Evolutionary conservation across 64 coral and sea anemone genomes (phyloP), one percentile per base, ranked within the genome.

Genomic region (Pocillopora verrucosa): DNA sequence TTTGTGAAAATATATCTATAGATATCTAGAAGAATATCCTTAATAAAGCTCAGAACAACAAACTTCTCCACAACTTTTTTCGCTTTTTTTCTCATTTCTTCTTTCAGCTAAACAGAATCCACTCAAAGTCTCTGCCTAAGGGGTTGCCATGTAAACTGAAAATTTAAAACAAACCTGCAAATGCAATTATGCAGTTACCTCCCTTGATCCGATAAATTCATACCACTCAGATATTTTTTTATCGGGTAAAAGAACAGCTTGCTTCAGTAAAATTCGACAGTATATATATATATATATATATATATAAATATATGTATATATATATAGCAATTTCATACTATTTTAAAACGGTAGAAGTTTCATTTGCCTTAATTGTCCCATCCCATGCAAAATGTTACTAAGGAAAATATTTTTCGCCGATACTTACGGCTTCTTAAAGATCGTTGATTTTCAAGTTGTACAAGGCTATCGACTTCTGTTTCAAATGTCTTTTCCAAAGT

Each of bases 381-480:
- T 26, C 69, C 69, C 19, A 11, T 2, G 19, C 10, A 73, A 20
- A 25, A 73, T 20, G 10, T 25, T 20, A 26, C 30, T 73, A 11
- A 73, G 3, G 4, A 25, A 20, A 51, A 51, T 59, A 59, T 56
- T 59, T 59, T 79, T n/a, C 19, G 51, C 6, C 3, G 45, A 11
- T 72, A 85, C 82, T 85, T 85, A 85, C 82, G 45, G 20, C 82
- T 85, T 65, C 82, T 37, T 65, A 85, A 41, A 14, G 64, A 77
- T 56, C 75, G 67, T 26, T 65, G 82, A n/a, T 57, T 85, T 24
- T 85, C 82, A 37, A 85, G 65, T 30, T 85, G 62, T 0, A 85
- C 82, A 65, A 85, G 82, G n/a, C 82, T 85, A 36, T 85, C 19
- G 16, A 85, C 82, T 72, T 85, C 82, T 58, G 82, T 85, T 72